Evolutionary conservation across 2,113 vertebrate species (phyloP).

Genomic region (Callaeas wilsoni): DNA sequence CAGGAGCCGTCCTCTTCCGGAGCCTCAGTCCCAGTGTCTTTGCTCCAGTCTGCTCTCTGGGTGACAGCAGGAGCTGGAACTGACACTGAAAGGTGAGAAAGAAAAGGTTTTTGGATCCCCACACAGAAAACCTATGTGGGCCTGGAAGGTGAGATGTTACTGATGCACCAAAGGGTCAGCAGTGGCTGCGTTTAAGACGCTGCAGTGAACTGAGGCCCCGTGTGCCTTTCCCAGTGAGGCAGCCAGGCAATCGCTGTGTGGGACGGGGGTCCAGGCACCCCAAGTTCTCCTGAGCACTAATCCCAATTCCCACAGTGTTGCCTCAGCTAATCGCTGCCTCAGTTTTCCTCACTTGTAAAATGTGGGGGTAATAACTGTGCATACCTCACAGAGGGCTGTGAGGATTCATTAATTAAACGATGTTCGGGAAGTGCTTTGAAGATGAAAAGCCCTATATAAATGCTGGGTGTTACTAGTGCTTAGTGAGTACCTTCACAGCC

Average conservation of each 20-base stretch:
- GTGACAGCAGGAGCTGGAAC: not conserved
- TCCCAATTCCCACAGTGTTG: constrained; percentile 50
- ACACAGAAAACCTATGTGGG: not conserved
- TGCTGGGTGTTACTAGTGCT: constrained; percentile 64
- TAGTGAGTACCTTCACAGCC: constrained; percentile 61
- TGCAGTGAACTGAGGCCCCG: not conserved
- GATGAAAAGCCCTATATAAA: constrained; percentile 66
- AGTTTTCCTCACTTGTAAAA: constrained; percentile 59
- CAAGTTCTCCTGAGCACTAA: not conserved
- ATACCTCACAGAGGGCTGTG: constrained; percentile 49
- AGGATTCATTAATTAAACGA: constrained; percentile 64
- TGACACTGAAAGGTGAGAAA: not conserved
- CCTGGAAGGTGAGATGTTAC: not conserved
- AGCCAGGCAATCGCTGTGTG: not conserved
- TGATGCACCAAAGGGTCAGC: not conserved
- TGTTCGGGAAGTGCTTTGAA: constrained; percentile 65
- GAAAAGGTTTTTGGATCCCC: not conserved
- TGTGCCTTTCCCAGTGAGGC: rapidly evolving
- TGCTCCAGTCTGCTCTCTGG: not conserved
- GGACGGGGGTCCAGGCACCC: not conserved
- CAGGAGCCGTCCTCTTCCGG: rapidly evolving
- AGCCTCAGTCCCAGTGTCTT: not conserved
- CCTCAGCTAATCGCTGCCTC: constrained; percentile 60
- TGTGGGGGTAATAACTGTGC: constrained; percentile 56
- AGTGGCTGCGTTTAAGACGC: rapidly evolving